Conservation (phyloP, 2,797 vertebrate genomes). For the Cottoperca gobio region DNA sequence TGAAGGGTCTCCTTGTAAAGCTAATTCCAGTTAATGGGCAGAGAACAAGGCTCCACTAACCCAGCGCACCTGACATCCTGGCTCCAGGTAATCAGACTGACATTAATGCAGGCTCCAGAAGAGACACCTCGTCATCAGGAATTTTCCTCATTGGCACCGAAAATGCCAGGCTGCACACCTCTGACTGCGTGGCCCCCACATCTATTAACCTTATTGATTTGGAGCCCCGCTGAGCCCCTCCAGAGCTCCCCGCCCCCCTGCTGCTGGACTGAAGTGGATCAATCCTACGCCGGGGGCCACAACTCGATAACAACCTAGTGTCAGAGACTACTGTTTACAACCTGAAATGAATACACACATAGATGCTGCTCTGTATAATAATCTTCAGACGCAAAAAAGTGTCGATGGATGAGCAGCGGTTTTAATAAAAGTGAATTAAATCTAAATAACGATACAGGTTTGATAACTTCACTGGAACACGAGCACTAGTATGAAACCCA, state of each 20-base stretch:
- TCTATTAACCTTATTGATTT: conserved; percentile 99
- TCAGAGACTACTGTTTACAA: conserved; percentile 88
- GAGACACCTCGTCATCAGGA: conserved; percentile 94
- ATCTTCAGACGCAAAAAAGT: not conserved
- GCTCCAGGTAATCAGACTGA: conserved; percentile 90
- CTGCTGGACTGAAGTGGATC: conserved; percentile 94
- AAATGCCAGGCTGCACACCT: conserved; percentile 94
- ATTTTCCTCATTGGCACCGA: conserved; percentile 93
- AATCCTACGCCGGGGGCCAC: conserved; percentile 92
- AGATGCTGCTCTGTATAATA: conserved; percentile 67
- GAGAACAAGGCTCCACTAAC: conserved; percentile 82
- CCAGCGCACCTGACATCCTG: conserved; percentile 81
- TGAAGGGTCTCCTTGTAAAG: conserved; percentile 86
- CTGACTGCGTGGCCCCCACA: conserved; percentile 94
- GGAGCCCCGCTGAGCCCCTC: conserved; percentile 91
- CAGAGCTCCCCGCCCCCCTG: conserved; percentile 90
- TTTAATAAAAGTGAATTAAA: conserved; percentile 17
- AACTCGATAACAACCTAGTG: conserved; percentile 91
- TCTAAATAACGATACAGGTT: conserved; percentile 1
- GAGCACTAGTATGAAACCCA: too few relatives aligned
- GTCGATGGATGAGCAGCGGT: not conserved
- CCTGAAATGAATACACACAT: conserved; percentile 88
- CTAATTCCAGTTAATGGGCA: conserved; percentile 92
- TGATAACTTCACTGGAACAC: not conserved
- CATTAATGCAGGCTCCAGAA: conserved; percentile 89